Evolutionary conservation across 2,797 vertebrate species (phyloP).

Genomic region (Oophaga sylvatica): DNA sequence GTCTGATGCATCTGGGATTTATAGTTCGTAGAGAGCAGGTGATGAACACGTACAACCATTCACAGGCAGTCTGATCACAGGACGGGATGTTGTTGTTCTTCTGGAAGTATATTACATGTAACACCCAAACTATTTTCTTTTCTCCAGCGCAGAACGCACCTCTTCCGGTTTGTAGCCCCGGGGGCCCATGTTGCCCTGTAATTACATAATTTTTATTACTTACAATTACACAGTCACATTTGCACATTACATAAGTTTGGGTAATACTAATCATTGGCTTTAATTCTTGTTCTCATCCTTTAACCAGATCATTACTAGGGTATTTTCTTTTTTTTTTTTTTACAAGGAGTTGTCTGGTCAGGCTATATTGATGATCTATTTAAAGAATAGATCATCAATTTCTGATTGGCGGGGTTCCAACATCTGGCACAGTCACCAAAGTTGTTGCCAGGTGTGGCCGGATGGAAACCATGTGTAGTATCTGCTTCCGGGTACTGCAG

Average conservation of each 20-base stretch:
- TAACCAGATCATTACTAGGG: not conserved
- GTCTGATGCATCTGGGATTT: not conserved
- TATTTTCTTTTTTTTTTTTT: not conserved
- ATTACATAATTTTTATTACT: conserved; percentile 38
- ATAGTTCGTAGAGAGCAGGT: not conserved
- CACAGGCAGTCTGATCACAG: not conserved
- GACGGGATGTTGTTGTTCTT: not conserved
- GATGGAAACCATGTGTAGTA: too few species aligned
- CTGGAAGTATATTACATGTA: not conserved
- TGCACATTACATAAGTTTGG: not conserved
- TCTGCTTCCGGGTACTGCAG: too few species aligned
- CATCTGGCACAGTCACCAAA: too few species aligned
- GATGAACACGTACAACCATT: too few species aligned
- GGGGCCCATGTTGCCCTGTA: conserved; percentile 84
- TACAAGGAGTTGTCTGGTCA: too few species aligned
- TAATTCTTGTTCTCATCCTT: not conserved
- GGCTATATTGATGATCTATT: too few species aligned
- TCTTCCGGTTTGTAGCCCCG: conserved; percentile 84
- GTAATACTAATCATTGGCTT: not conserved
- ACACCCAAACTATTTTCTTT: conserved; percentile 65
- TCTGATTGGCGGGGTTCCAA: too few species aligned
- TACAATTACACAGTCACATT: not conserved
- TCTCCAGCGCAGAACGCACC: conserved; percentile 82
- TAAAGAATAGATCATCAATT: too few species aligned
- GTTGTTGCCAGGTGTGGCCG: too few species aligned